Evolutionary conservation across 2,113 vertebrate species (phyloP), one percentile per base, ranked within the genome.

Genomic region (Trogon surrucura): DNA sequence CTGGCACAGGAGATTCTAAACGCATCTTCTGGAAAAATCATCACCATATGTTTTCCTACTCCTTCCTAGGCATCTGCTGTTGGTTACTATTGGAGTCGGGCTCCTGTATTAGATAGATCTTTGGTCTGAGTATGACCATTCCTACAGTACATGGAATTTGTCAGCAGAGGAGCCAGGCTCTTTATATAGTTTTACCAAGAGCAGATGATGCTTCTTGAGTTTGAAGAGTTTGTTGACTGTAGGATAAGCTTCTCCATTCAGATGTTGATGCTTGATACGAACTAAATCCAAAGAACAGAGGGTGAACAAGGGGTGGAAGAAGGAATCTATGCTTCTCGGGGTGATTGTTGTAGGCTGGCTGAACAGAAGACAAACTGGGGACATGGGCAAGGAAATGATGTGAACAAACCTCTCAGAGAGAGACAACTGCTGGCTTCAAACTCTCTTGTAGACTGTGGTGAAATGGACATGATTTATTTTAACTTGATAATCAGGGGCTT

Each of bases 81-180:
- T 83, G 71, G 27, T 62, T 36, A 6, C 17, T 88, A 19, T 22
- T 13, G 7, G 80, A 88, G 32, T 18, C 11, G 26, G 44, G 18
- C 51, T 91, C 11, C n/a, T 79, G 71, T n/a, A 34, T 23, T 62
- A 66, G 54, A 34, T 17, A 70, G 58, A 36, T 7, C 32, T 93
- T 82, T 94, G 29, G 16, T 34, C 53, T 57, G 66, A 57, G 26
- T 4, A 25, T 45, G 45, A 57, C 66, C 34, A 25, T 79, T 90
- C 50, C 50, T 30, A 18, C 0, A 0, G 34, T 22, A 36, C 3
- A 17, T 25, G 65, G 50, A 70, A 86, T 77, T 80, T 79, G 18
- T 84, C 44, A 48, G 56, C 44, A 45, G 34, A 61, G 54, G 34
- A 73, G 62, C 21, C 36, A 20, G n/a, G 16, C 54, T 77, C 25